Base-by-base conservation (phyloP, 2,888 invertebrate genomes). In the Apamea sordens region DNA sequence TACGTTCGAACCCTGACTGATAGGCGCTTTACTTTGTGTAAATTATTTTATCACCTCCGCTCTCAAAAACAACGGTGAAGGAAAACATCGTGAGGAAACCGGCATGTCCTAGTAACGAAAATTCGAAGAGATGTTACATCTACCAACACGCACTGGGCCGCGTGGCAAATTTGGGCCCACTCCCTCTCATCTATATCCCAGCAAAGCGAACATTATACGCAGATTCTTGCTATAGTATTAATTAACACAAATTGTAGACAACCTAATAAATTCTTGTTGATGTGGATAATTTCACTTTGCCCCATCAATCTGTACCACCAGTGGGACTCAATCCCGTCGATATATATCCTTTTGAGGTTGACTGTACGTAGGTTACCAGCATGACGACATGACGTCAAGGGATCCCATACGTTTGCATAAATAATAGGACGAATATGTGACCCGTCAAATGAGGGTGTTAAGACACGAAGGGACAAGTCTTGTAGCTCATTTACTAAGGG, bases 391-490 rank as follows among this genome's bases (percentile, higher is more conserved):
- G 68, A 72, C 76, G 70, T 75, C 56, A 64, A 72, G 71, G 77
- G 70, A 64, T 78, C 76, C 69, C 67, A 79, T 75, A 74, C 82
- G 83, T 86, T 85, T 88, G 88, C 88, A 89, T 89, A 88, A 88
- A 80, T 89, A 85, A 88, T 84, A 71, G 74, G n/a, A 53, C 15
- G 75, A 78, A 75, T 83, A 72, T 84, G 81, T 80, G 89, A 89
- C 86, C 88, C 80, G 86, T 76, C 65, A 80, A 89, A 89, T 85
- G 88, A 88, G 85, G 80, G 83, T 79, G 85, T 86, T 80, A 89
- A 79, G 78, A 74, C 81, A 77, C 72, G 77, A 73, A 86, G 78
- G 86, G 79, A 80, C 79, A 72, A 76, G 72, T 83, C 85, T 79
- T 78, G 83, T 82, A 81, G 53, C 75, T 89, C 88, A 89, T 89